These are phyloP conservation scores for Ochlodes sylvanus DNA, from an alignment of 2,888 invertebrate genomes.

Conservation along the genomic window DNA sequence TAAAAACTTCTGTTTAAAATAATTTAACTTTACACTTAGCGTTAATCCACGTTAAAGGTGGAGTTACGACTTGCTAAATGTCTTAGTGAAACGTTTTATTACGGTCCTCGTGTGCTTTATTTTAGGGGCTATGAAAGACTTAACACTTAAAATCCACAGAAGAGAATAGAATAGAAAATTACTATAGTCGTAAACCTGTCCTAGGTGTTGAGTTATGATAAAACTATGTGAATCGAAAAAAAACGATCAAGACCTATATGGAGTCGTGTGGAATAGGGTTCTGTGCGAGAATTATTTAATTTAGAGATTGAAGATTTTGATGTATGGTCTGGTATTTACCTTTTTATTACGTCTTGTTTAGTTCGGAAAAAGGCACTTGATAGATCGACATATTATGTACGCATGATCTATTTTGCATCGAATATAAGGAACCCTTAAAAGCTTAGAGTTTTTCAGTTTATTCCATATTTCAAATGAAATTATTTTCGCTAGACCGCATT, in stretches of 20 bases:
- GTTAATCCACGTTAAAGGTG: slow-evolving; percentile 34
- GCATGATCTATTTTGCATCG: too few relatives aligned
- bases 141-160: slow-evolving; percentile 26
- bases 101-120: slow-evolving; percentile 38
- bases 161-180: slow-evolving; percentile 25
- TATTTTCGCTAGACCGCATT: background rate
- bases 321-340: too few relatives aligned
- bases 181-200: slow-evolving; percentile 20
- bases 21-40: slow-evolving; percentile 35
- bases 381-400: too few relatives aligned
- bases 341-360: too few relatives aligned
- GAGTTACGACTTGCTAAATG: slow-evolving; percentile 38
- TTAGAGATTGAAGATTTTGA: too few relatives aligned
- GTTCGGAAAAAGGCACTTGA: too few relatives aligned
- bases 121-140: slow-evolving; percentile 38
- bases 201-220: slow-evolving; percentile 8
- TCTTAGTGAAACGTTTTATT: slow-evolving; percentile 39
- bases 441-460: too few relatives aligned
- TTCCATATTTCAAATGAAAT: too few relatives aligned
- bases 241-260: background rate
- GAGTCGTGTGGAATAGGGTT: background rate
- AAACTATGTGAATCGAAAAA: background rate
- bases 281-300: background rate
- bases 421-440: too few relatives aligned
- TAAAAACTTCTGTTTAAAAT: slow-evolving; percentile 34